Evolutionary conservation across 2,797 vertebrate genomes (phyloP).

Genomic region (Champsocephalus esox): DNA sequence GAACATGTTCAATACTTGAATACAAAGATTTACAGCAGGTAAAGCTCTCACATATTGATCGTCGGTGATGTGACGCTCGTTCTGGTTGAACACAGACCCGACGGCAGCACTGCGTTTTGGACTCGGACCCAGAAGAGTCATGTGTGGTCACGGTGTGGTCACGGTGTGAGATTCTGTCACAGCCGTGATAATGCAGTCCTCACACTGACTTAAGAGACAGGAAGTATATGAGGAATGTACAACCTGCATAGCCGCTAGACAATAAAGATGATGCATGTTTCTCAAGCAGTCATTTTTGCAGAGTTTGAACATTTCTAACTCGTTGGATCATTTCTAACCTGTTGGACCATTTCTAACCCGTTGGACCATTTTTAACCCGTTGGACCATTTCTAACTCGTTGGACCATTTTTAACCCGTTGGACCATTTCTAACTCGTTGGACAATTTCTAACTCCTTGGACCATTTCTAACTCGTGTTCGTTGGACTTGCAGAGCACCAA

Average conservation of each 20-base stretch:
- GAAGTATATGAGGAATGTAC: conserved; percentile 81
- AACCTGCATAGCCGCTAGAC: conserved; percentile 25
- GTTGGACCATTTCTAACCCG: no score
- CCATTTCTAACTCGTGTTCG: not conserved
- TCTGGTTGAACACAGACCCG: conserved; percentile 4
- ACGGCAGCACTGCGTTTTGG: conserved; percentile 32
- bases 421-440: no score
- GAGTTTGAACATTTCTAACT: not conserved
- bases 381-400: no score
- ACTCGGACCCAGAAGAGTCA: conserved; percentile 71
- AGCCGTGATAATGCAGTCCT: conserved; percentile 65
- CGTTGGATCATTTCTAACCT: no score
- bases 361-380: no score
- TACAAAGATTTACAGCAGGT: not conserved
- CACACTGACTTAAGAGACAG: conserved; percentile 72
- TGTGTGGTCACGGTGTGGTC: conserved; percentile 71
- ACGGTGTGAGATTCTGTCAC: conserved; percentile 79
- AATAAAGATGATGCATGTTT: not conserved
- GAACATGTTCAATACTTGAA: not conserved
- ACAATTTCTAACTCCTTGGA: no score
- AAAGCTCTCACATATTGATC: conserved; percentile 6
- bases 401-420: no score
- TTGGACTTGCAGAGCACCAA: no score
- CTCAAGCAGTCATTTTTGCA: not conserved
- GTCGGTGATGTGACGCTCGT: conserved; percentile 16